Percentiles rank a stretch among this genome's conserved stretches.
Evolutionary conservation across 1,140 invertebrate species (phyloP).

Genomic region (Drosophila watanabei): DNA sequence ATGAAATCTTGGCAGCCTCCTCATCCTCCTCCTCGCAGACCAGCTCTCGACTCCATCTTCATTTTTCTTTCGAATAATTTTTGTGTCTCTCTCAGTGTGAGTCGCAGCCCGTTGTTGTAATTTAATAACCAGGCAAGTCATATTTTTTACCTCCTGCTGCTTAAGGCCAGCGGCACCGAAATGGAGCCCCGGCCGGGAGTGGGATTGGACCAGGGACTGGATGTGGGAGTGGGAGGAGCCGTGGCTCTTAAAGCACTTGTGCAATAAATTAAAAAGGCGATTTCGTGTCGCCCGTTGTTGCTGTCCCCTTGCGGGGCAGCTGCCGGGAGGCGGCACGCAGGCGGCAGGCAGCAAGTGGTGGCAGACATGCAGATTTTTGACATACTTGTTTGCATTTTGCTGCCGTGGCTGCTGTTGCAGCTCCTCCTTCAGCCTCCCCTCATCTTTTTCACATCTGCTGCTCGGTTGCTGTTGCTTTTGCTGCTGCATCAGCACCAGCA

Average conservation of each 20-base stretch:
- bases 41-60: constrained; percentile 29
- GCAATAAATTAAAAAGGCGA: constrained; percentile 84
- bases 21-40: not conserved
- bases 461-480: constrained; percentile 11
- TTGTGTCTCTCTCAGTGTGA: constrained; percentile 81
- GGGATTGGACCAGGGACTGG: constrained; percentile 12
- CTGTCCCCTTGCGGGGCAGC: constrained; percentile 26
- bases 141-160: constrained; percentile 80
- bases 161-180: constrained; percentile 56
- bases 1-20: constrained; percentile 51
- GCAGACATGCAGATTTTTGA: constrained; percentile 84
- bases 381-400: constrained; percentile 84
- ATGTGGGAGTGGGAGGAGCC: constrained; percentile 43
- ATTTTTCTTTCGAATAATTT: constrained; percentile 67
- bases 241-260: constrained; percentile 82
- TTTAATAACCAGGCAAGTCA: constrained; percentile 81
- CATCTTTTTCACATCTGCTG: constrained; percentile 27
- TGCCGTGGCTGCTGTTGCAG: constrained; percentile 64
- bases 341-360: constrained; percentile 71
- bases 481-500: constrained; percentile 60
- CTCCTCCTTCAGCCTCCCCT: constrained; percentile 11
- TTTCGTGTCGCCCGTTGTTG: constrained; percentile 72
- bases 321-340: constrained; percentile 21
- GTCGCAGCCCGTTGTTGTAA: constrained; percentile 72
- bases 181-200: constrained; percentile 30